phyloP scores from a whole-genome alignment of 2,888 invertebrate genomes.

The Agriopis marginaria region DNA sequence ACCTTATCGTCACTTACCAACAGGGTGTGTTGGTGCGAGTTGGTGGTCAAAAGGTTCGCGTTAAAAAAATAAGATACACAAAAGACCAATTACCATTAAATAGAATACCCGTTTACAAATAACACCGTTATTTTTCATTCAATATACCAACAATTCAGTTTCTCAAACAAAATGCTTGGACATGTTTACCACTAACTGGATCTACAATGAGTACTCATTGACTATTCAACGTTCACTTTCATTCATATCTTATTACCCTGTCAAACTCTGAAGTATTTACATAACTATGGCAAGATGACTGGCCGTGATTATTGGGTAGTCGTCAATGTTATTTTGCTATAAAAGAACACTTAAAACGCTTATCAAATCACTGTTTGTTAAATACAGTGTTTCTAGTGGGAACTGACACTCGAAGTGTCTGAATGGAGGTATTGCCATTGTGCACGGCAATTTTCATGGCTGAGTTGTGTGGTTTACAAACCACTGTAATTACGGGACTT shows the following conservation, averaged over 20 bases:
- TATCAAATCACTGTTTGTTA: conserved; percentile 43
- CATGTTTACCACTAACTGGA: conserved; percentile 15
- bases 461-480: conserved; percentile 30
- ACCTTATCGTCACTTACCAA: too few relatives aligned
- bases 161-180: conserved; percentile 27
- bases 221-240: conserved; percentile 23
- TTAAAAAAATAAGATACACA: not conserved
- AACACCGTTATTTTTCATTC: conserved; percentile 21
- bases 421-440: conserved; percentile 30
- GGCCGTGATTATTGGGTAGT: not conserved
- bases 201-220: conserved; percentile 21
- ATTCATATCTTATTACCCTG: conserved; percentile 20
- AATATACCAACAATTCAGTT: conserved; percentile 4
- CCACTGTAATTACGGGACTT: conserved; percentile 7
- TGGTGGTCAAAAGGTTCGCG: too few relatives aligned
- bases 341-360: conserved; percentile 35
- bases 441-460: conserved; percentile 36
- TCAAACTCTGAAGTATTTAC: conserved; percentile 6
- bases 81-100: too few relatives aligned
- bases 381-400: conserved; percentile 29
- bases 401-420: conserved; percentile 35
- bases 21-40: too few relatives aligned
- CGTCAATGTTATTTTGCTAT: conserved; percentile 15
- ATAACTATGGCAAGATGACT: conserved; percentile 2
- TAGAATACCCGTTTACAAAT: conserved; percentile 14